Evolutionary conservation across 2,888 invertebrate genomes (phyloP), one percentile per base, ranked within the genome.

Genomic region (Myathropa florea): DNA sequence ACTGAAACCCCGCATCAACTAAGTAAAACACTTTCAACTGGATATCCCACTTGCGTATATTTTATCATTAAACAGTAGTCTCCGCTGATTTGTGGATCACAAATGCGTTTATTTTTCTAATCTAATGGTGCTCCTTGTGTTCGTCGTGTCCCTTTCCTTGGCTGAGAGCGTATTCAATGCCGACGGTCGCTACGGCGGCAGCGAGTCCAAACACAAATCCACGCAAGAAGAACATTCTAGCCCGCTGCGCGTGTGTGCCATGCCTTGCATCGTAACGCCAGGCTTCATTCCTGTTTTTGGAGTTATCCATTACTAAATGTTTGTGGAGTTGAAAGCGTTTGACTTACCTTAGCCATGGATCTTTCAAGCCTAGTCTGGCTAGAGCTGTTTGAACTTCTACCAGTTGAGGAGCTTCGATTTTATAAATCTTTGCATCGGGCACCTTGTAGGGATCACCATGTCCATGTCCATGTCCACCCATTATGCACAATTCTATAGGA

Each of bases 311-410:
- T 64, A 30, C n/a, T 2, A 9, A 28, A 1, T 9, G 2, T 0
- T 9, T 39, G 18, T 28, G 21, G 6, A 7, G 18, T 6, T 65
- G 18, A 2, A 18, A 12, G 10, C 18, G 18, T 14, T 4, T 24
- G 2, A 59, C 23, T 89, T 90, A 96, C 96, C 97, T 95, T 68
- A 97, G 93, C 98, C 98, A 98, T 0, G 98, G 98, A 92, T 98
- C 97, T 84, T 94, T 95, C 1, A 98, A 92, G 4, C 97, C 97
- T 90, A 95, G 94, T 53, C 94, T 93, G 0, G 95, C 95, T 18
- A 98, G 93, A 0, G 94, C 94, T 84, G 94, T 93, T 91, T 96
- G 94, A 0, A 96, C 93, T 88, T 94, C 93, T 85, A 95, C 91
- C 64, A 97, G 92, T 89, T 95, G 92, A 0, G 95, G 95, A 26